These are phyloP conservation scores for Serranus cabrilla DNA, from an alignment of 2,797 vertebrate genomes.

Conservation along the genomic window DNA sequence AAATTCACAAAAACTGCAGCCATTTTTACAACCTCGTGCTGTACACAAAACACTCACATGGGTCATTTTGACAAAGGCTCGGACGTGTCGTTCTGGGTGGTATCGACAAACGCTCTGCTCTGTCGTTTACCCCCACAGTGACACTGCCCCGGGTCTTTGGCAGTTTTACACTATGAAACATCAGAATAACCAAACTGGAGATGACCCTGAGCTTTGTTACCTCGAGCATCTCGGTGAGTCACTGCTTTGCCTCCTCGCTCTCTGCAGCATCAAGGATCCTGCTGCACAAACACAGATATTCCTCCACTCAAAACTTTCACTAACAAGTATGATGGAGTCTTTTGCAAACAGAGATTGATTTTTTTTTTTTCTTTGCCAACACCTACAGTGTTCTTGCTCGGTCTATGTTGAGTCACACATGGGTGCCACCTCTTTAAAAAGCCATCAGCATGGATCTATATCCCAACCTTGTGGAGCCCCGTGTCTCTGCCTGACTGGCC, in stretches of 20 bases:
- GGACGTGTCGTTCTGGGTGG: too few relatives aligned
- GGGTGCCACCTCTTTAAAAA: constrained; percentile 71
- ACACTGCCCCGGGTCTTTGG: background rate
- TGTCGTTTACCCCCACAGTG: too few relatives aligned
- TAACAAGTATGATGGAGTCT: constrained; percentile 31
- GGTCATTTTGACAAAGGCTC: too few relatives aligned
- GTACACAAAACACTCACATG: too few relatives aligned
- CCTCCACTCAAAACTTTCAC: constrained; percentile 14
- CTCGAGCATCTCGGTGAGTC: constrained; percentile 23
- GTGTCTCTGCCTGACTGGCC: constrained; percentile 43
- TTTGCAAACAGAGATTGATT: constrained; percentile 40
- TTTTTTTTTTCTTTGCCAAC: constrained; percentile 22
- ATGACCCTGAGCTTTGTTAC: constrained; percentile 10
- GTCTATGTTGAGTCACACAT: constrained; percentile 63
- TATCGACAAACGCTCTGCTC: too few relatives aligned
- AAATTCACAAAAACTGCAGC: too few relatives aligned
- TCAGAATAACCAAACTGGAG: background rate
- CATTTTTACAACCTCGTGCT: too few relatives aligned
- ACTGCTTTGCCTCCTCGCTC: constrained; percentile 10
- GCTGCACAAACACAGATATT: constrained; percentile 6
- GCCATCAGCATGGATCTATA: constrained; percentile 71
- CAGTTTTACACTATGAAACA: background rate
- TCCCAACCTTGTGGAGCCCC: constrained; percentile 52
- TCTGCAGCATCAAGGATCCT: constrained; percentile 5
- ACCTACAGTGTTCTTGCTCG: constrained; percentile 30